A percentile compares a stretch with the other conserved stretches of the same genome.
Conservation (phyloP, 2,888 invertebrate genomes). For the Serrognathus titanus region DNA sequence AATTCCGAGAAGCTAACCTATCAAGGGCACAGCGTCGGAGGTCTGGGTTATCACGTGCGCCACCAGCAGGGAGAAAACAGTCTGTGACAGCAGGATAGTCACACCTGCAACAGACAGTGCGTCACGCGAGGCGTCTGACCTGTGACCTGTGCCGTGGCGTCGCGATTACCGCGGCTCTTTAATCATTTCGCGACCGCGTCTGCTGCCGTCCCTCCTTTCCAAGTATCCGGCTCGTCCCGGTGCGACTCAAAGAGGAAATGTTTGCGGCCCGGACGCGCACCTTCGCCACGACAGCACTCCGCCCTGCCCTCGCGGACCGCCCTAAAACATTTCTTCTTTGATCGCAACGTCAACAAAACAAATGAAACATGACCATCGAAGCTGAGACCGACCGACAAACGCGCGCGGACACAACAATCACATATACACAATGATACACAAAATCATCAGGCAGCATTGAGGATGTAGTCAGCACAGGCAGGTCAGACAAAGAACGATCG, state of each 20-base stretch:
- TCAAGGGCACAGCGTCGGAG: conserved; percentile 98
- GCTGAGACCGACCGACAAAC: conserved; percentile 28
- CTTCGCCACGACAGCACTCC: conserved; percentile 32
- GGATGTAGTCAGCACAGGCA: conserved; percentile 51
- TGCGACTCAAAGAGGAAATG: conserved; percentile 50
- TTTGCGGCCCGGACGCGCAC: conserved; percentile 40
- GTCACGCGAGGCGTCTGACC: conserved; percentile 50
- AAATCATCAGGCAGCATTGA: conserved; percentile 50
- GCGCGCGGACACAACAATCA: conserved; percentile 48
- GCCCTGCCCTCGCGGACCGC: conserved; percentile 34
- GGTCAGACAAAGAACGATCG: conserved; percentile 52
- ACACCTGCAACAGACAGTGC: conserved; percentile 86
- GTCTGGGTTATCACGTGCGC: conserved; percentile 99
- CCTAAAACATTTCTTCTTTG: conserved; percentile 51
- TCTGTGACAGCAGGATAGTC: conserved; percentile 98
- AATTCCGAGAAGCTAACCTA: conserved; percentile 66
- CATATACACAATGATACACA: conserved; percentile 50
- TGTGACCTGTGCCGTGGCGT: conserved; percentile 46
- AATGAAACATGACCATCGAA: conserved; percentile 20
- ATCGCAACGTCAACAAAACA: conserved; percentile 32
- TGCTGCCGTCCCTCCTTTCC: conserved; percentile 36
- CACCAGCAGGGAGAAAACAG: conserved; percentile 98
- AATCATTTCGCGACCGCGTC: conserved; percentile 17
- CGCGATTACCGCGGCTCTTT: conserved; percentile 9
- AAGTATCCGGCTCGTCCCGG: conserved; percentile 49